A percentile compares a stretch with the other conserved stretches of the same genome.
phyloP scores from a whole-genome alignment of 2,888 invertebrate species.

The Amaurobius ferox region DNA sequence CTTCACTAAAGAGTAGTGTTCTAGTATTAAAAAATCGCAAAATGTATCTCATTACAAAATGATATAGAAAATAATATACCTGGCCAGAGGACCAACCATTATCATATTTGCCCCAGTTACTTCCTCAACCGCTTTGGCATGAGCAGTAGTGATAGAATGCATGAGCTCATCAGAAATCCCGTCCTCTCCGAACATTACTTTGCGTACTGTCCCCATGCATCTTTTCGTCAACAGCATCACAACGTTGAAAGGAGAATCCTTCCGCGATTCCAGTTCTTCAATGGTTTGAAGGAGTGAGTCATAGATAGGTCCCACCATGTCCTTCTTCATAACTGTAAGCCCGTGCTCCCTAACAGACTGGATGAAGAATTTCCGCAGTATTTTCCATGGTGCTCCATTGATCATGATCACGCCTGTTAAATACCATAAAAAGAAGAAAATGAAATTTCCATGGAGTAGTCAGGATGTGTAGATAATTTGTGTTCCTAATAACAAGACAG shows the following conservation, averaged over 20 bases:
- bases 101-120: slow-evolving; percentile 1
- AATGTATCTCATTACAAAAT: too few relatives aligned
- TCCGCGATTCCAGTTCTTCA: not conserved
- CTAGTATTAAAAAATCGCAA: too few relatives aligned
- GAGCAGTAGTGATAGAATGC: not conserved
- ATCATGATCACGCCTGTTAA: too few relatives aligned
- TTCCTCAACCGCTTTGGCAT: not conserved
- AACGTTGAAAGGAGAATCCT: slow-evolving; percentile 2
- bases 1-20: too few relatives aligned
- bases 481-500: too few relatives aligned
- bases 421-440: too few relatives aligned
- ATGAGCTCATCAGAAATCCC: slow-evolving; percentile 16
- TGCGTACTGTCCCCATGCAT: not conserved
- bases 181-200: slow-evolving; percentile 4
- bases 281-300: slow-evolving; percentile 17
- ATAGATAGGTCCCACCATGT: slow-evolving; percentile 16
- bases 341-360: slow-evolving; percentile 22
- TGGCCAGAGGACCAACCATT: slow-evolving; percentile 7
- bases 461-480: too few relatives aligned
- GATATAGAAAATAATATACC: too few relatives aligned
- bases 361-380: slow-evolving; percentile 32
- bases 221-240: slow-evolving; percentile 3
- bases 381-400: slow-evolving; percentile 38
- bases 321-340: not conserved
- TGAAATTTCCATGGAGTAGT: too few relatives aligned